Conservation (phyloP, 1,140 invertebrate genomes). For the Zophobas morio region DNA sequence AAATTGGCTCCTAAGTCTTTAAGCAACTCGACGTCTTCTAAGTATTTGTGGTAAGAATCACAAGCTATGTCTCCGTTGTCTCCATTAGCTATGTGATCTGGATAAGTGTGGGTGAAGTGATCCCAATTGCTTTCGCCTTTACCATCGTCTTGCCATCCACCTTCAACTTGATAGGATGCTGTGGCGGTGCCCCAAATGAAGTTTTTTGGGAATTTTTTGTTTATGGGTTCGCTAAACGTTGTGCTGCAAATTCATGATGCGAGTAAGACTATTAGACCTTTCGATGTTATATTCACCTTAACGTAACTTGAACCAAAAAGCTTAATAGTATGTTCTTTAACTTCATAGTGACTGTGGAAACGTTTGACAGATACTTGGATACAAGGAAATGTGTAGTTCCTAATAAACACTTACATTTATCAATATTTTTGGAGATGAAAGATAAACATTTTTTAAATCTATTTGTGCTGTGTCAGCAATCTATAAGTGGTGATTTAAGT, state of each 20-base stretch:
- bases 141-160: constrained; percentile 65
- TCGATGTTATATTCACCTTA: no score
- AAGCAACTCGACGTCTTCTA: constrained; percentile 70
- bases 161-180: constrained; percentile 67
- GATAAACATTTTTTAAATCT: no score
- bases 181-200: constrained; percentile 62
- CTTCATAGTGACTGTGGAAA: no score
- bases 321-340: no score
- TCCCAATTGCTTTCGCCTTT: constrained; percentile 73
- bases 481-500: no score
- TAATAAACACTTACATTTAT: no score
- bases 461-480: no score
- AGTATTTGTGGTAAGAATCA: constrained; percentile 73
- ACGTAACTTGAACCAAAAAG: no score
- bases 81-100: constrained; percentile 70
- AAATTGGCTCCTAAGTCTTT: constrained; percentile 69
- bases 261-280: no score
- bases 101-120: constrained; percentile 70
- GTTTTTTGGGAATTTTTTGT: constrained; percentile 61
- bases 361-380: no score
- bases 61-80: constrained; percentile 72
- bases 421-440: no score
- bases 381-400: no score
- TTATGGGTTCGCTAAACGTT: background rate
- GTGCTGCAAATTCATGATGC: constrained; percentile 58